Evolutionary conservation across 2,888 invertebrate genomes (phyloP), one percentile per base, ranked within the genome.

Genomic region (Cyclophora albipunctata): DNA sequence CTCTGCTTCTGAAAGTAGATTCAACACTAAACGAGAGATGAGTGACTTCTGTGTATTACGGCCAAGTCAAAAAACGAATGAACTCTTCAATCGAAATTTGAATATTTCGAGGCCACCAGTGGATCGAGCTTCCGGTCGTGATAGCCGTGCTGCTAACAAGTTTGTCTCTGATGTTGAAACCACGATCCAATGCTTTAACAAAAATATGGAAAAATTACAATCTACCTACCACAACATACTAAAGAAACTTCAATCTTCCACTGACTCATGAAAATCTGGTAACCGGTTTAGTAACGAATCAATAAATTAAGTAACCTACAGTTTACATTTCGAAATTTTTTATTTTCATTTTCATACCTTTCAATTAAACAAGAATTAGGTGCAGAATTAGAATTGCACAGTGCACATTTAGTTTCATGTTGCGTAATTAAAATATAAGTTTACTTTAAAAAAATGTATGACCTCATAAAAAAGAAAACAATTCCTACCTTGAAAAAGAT

Each of bases 151-250:
- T 2, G 67, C 68, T n/a, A 67, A 73, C 7, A 69, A 72, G 55
- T 75, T 78, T 46, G 48, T 76, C 7, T 49, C 56, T 7, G 66
- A 70, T 40, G 58, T 78, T 3, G 70, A 70, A 55, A 57, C 55
- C 34, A 60, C 74, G 63, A 65, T 70, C 49, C 58, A 51, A 5
- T 56, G 54, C 7, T 67, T 75, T 35, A 63, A 62, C 45, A 53
- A 56, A 20, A 64, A 71, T 45, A 45, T 77, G 34, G 56, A 55
- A 1, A 63, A 69, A 51, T 53, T 73, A 55, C 58, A 65, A 37
- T 48, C 54, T 40, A 47, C 61, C 0, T 64, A 59, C 50, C 53
- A 54, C 7, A 60, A 54, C 46, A 58, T 70, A 54, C 56, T 63
- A 59, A 64, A 67, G 54, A 69, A 67, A 48, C 55, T 73, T 49